These are phyloP conservation scores for Limosa lapponica DNA, from an alignment of 2,797 vertebrate species.

Conservation along the genomic window DNA sequence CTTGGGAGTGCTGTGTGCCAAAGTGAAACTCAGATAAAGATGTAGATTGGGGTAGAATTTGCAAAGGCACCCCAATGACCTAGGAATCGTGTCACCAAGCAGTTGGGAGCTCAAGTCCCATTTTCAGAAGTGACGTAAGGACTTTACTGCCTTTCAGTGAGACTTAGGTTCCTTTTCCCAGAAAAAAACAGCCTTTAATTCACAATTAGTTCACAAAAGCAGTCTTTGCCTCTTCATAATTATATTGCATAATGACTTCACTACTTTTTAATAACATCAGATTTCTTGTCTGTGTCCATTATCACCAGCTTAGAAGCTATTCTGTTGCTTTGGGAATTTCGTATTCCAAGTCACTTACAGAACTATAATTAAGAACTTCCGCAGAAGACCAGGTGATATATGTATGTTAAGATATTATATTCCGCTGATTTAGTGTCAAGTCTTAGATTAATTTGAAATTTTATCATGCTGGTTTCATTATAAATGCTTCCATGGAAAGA, in stretches of 20 bases:
- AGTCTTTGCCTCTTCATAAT: conserved; percentile 22
- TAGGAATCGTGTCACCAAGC: neutral
- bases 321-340: conserved; percentile 56
- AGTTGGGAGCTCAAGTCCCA: neutral
- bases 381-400: conserved; percentile 21
- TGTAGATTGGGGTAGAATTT: neutral
- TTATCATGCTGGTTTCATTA: conserved; percentile 25
- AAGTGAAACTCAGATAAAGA: neutral
- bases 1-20: neutral
- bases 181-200: neutral
- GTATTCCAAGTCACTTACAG: conserved; percentile 42
- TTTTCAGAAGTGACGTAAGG: neutral
- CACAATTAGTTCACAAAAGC: conserved; percentile 27
- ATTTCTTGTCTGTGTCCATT: conserved; percentile 62
- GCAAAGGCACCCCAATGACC: neutral
- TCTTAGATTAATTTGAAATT: conserved; percentile 32
- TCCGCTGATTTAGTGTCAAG: conserved; percentile 22
- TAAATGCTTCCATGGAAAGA: conserved; percentile 14
- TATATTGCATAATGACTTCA: conserved; percentile 34
- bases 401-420: conserved; percentile 15
- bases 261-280: conserved; percentile 53
- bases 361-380: conserved; percentile 56
- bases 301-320: conserved; percentile 47
- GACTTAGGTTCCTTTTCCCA: neutral
- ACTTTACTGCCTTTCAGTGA: neutral